phyloP scores from a whole-genome alignment of 2,113 vertebrate species.

The Mustela lutreola region DNA sequence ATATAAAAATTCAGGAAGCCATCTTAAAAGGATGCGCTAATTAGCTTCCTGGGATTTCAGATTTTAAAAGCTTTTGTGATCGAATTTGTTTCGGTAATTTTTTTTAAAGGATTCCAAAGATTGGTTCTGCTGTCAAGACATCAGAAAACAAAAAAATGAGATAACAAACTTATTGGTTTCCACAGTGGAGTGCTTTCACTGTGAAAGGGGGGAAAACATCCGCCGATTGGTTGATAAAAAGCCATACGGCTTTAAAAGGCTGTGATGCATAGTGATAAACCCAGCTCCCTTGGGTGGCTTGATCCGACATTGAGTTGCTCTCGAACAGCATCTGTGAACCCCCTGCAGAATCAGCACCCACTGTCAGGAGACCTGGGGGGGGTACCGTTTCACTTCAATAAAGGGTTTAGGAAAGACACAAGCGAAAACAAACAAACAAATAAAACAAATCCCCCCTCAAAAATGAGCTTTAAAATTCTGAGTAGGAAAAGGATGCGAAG shows the following conservation, averaged over 20 bases:
- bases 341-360: neutral
- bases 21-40: constrained; percentile 87
- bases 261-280: accelerated
- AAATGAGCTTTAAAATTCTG: too few species aligned
- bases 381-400: neutral
- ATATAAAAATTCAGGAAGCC: constrained; percentile 88
- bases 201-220: constrained; percentile 40
- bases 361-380: neutral
- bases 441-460: neutral
- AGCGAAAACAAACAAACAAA: neutral
- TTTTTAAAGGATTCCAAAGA: constrained; percentile 85
- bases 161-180: constrained; percentile 74
- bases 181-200: constrained; percentile 72
- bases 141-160: constrained; percentile 80
- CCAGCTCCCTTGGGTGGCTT: neutral
- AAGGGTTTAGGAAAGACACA: neutral
- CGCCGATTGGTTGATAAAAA: constrained; percentile 68
- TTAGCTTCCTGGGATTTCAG: constrained; percentile 88
- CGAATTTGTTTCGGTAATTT: constrained; percentile 86
- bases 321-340: neutral
- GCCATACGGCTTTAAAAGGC: neutral
- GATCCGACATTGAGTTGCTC: neutral
- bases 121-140: constrained; percentile 82
- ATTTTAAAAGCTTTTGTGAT: constrained; percentile 88
- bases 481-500: neutral